phyloP scores from a whole-genome alignment of 2,113 vertebrate genomes.

The Albula goreensis region DNA sequence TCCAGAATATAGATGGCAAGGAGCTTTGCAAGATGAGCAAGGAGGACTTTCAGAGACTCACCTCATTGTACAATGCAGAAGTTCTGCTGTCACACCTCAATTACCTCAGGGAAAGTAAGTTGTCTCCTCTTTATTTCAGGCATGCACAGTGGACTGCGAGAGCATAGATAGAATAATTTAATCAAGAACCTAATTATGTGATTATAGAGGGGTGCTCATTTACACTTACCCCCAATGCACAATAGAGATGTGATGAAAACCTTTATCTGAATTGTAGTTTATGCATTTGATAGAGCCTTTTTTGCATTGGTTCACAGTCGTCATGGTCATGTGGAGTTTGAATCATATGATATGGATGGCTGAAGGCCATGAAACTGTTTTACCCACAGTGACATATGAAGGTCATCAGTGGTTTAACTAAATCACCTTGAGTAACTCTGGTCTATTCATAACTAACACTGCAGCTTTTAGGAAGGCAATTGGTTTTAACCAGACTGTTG shows the following conservation, averaged over 20 bases:
- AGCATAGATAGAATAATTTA: too few species aligned
- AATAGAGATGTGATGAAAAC: too few species aligned
- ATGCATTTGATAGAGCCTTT: too few species aligned
- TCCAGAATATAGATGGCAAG: conserved; percentile 95
- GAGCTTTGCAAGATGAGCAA: conserved; percentile 98
- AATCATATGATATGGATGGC: neutral
- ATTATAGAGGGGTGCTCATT: too few species aligned
- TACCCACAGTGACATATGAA: neutral
- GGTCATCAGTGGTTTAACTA: neutral
- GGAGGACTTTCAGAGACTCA: conserved; percentile 92
- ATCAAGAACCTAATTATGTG: too few species aligned
- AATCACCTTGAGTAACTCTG: neutral
- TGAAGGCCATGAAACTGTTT: neutral
- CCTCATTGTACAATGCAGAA: conserved; percentile 92
- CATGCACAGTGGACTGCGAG: too few species aligned
- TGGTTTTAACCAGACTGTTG: neutral
- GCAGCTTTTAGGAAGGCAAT: neutral
- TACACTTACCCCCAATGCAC: too few species aligned
- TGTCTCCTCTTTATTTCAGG: neutral
- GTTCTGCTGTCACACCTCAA: conserved; percentile 96
- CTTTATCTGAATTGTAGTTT: too few species aligned
- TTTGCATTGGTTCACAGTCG: too few species aligned
- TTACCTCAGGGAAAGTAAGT: conserved; percentile 99
- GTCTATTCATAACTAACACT: neutral
- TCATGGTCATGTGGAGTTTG: too few species aligned